phyloP scores from a whole-genome alignment of 2,888 invertebrate genomes.

The Melanchra persicariae region DNA sequence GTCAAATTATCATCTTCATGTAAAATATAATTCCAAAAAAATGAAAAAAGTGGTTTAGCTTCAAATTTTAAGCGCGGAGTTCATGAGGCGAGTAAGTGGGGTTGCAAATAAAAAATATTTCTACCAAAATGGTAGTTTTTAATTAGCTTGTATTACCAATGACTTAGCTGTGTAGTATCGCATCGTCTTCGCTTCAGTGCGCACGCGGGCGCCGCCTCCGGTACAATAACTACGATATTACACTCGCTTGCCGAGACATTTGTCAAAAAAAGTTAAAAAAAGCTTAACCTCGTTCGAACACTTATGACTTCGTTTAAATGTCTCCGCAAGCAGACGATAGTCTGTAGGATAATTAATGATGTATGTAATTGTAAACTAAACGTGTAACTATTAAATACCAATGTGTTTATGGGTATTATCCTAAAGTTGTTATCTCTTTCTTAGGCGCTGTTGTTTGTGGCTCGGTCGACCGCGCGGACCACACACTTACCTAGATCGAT shows the following conservation, averaged over 20 bases:
- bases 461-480: conserved; percentile 79
- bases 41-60: conserved; percentile 22
- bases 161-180: conserved; percentile 72
- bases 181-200: conserved; percentile 66
- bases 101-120: conserved; percentile 49
- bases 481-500: conserved; percentile 33
- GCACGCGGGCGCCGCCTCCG: conserved; percentile 76
- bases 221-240: conserved; percentile 83
- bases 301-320: conserved; percentile 70
- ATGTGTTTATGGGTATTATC: conserved; percentile 87
- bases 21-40: conserved; percentile 33
- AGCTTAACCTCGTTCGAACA: conserved; percentile 61
- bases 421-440: conserved; percentile 90
- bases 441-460: conserved; percentile 89
- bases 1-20: conserved; percentile 41
- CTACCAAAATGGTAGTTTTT: conserved; percentile 65
- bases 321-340: conserved; percentile 79
- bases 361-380: conserved; percentile 80
- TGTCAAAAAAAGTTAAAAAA: conserved; percentile 47
- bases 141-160: conserved; percentile 63
- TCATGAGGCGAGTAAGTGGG: conserved; percentile 40
- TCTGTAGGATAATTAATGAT: conserved; percentile 70
- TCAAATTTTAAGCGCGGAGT: conserved; percentile 32
- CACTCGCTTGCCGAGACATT: conserved; percentile 80
- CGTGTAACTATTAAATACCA: conserved; percentile 82